Percentiles rank a stretch among this genome's conserved stretches.
Conservation (phyloP, 2,797 vertebrate genomes). For the Cirrhinus molitorella region DNA sequence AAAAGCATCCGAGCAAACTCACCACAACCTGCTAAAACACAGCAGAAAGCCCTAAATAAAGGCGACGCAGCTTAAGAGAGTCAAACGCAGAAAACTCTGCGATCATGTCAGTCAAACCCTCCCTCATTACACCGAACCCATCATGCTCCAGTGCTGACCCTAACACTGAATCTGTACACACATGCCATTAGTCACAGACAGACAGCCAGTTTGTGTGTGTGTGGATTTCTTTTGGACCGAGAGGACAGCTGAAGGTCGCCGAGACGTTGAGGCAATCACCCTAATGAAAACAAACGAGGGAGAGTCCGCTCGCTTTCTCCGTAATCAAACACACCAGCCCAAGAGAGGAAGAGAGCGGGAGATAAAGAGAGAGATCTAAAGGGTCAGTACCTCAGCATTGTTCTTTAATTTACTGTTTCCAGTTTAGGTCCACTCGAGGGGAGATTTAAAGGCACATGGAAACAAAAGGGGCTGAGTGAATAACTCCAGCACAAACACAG, state of each 20-base stretch:
- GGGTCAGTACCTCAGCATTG: conserved; percentile 39
- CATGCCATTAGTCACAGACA: conserved; percentile 57
- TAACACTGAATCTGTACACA: conserved; percentile 58
- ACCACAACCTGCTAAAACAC: conserved; percentile 14
- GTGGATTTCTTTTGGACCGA: conserved; percentile 44
- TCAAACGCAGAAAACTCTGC: conserved; percentile 39
- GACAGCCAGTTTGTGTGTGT: conserved; percentile 50
- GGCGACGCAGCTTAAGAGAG: conserved; percentile 38
- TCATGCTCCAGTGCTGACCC: conserved; percentile 58
- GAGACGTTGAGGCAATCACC: conserved; percentile 82
- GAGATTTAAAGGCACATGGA: conserved; percentile 47
- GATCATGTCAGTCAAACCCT: conserved; percentile 52
- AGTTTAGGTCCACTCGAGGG: conserved; percentile 38
- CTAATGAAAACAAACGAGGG: conserved; percentile 87
- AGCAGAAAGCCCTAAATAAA: conserved; percentile 37
- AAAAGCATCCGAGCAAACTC: conserved; percentile 11
- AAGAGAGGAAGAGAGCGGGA: conserved; percentile 38
- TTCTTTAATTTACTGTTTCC: conserved; percentile 51
- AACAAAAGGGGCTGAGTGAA: conserved; percentile 46
- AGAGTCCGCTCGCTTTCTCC: conserved; percentile 53
- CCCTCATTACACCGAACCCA: conserved; percentile 59
- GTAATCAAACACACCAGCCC: conserved; percentile 61
- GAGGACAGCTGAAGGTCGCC: conserved; percentile 77
- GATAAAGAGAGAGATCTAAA: conserved; percentile 44
- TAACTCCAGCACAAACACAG: conserved; percentile 30